Evolutionary conservation across 2,888 invertebrate species (phyloP).

Genomic region (Polietes domitor): DNA sequence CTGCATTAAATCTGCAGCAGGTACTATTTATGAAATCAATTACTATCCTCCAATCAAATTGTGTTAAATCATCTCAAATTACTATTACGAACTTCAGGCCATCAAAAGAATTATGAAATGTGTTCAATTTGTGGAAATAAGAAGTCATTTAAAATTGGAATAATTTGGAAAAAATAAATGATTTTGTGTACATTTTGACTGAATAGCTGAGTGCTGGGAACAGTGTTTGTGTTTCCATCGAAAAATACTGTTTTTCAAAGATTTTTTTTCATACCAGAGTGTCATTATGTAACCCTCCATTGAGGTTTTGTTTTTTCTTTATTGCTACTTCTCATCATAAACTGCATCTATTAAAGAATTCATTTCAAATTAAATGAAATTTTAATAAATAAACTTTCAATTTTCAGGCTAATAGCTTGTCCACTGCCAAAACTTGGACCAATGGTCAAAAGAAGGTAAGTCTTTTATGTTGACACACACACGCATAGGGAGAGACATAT

Average conservation of each 20-base stretch:
- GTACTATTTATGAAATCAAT: constrained; percentile 76
- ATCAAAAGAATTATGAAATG: constrained; percentile 35
- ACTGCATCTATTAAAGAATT: not conserved
- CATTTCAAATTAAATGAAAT: not conserved
- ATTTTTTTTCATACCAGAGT: constrained; percentile 39
- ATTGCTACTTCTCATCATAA: not conserved
- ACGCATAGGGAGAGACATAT: not conserved
- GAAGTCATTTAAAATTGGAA: constrained; percentile 14
- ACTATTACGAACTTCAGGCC: not conserved
- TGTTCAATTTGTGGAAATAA: constrained; percentile 42
- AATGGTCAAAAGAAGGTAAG: constrained; percentile 89
- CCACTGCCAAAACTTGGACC: constrained; percentile 89
- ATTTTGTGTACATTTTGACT: not conserved
- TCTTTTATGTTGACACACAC: constrained; percentile 29
- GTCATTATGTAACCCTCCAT: constrained; percentile 64
- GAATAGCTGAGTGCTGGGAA: not conserved
- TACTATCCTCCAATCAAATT: not conserved
- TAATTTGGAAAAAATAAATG: not conserved
- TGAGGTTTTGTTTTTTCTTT: constrained; percentile 62
- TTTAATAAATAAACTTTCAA: constrained; percentile 62
- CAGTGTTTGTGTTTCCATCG: constrained; percentile 34
- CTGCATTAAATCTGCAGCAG: constrained; percentile 86
- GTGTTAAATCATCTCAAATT: constrained; percentile 50
- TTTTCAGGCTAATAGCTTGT: constrained; percentile 87
- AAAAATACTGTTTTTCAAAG: constrained; percentile 7